phyloP scores from a whole-genome alignment of 1,140 invertebrate species.

The Liolophura sinensis region DNA sequence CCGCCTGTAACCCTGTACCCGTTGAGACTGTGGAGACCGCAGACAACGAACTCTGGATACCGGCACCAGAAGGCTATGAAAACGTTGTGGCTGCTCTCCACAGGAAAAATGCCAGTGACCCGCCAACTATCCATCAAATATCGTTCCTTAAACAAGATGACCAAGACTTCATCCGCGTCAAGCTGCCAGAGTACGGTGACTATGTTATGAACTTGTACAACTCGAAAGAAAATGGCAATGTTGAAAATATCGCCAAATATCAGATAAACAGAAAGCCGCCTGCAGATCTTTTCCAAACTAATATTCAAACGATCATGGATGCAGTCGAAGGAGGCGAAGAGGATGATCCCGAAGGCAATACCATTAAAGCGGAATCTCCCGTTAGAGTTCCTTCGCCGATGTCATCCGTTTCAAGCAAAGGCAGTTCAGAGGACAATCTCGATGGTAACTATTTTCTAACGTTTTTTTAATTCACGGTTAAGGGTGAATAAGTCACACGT shows the following conservation, averaged over 20 bases:
- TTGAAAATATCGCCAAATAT: slow-evolving; percentile 40
- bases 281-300: slow-evolving; percentile 43
- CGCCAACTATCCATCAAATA: slow-evolving; percentile 28
- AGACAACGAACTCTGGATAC: slow-evolving; percentile 42
- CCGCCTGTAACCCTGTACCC: slow-evolving; percentile 20
- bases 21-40: slow-evolving; percentile 46
- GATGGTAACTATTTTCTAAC: no score
- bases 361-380: no score
- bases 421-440: no score
- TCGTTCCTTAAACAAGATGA: slow-evolving; percentile 37
- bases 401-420: no score
- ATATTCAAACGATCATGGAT: slow-evolving; percentile 40
- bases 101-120: slow-evolving; percentile 40
- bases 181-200: slow-evolving; percentile 45
- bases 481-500: no score
- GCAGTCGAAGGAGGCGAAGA: slow-evolving; percentile 13
- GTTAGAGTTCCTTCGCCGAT: no score
- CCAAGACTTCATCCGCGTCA: slow-evolving; percentile 31
- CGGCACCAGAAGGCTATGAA: slow-evolving; percentile 31
- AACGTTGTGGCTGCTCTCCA: slow-evolving; percentile 36
- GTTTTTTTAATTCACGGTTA: no score
- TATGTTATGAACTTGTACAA: slow-evolving; percentile 49
- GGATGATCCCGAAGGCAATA: slow-evolving; percentile 10
- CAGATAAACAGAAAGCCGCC: slow-evolving; percentile 46
- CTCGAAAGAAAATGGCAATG: slow-evolving; percentile 27